Evolutionary conservation across 2,797 vertebrate species (phyloP).

Genomic region (Tapirus indicus): DNA sequence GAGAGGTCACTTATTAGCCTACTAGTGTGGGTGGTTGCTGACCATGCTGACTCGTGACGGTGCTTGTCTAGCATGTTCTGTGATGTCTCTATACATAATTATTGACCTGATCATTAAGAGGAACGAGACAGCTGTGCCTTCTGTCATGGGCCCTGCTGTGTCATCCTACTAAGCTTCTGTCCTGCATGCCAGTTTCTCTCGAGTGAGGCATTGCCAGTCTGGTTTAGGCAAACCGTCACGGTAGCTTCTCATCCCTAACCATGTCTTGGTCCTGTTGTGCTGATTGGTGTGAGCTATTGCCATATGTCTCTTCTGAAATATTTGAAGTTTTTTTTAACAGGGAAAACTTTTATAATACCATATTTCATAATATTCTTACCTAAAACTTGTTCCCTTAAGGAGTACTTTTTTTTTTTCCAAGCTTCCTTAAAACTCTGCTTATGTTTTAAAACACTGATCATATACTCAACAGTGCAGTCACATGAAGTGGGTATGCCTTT

Average conservation of each 20-base stretch:
- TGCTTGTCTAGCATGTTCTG: neutral
- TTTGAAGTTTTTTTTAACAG: neutral
- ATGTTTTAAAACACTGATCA: neutral
- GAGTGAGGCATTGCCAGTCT: neutral
- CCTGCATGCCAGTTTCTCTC: rapidly evolving
- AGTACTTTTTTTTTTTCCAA: neutral
- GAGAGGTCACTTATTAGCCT: neutral
- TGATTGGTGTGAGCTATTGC: neutral
- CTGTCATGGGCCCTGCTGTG: neutral
- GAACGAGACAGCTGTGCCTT: neutral
- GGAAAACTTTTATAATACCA: neutral
- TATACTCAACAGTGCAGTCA: neutral
- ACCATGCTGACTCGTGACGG: neutral
- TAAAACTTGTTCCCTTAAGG: neutral
- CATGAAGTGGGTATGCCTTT: neutral
- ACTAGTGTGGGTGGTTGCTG: neutral
- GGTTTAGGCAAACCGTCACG: neutral
- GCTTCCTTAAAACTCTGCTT: neutral
- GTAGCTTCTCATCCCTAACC: no score
- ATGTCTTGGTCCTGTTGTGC: neutral
- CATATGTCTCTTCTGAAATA: neutral
- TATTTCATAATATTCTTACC: neutral
- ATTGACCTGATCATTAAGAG: neutral
- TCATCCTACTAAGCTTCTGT: neutral
- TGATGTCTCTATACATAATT: neutral